Conservation (phyloP, 2,888 invertebrate genomes). For the Rhogogaster chlorosoma region DNA sequence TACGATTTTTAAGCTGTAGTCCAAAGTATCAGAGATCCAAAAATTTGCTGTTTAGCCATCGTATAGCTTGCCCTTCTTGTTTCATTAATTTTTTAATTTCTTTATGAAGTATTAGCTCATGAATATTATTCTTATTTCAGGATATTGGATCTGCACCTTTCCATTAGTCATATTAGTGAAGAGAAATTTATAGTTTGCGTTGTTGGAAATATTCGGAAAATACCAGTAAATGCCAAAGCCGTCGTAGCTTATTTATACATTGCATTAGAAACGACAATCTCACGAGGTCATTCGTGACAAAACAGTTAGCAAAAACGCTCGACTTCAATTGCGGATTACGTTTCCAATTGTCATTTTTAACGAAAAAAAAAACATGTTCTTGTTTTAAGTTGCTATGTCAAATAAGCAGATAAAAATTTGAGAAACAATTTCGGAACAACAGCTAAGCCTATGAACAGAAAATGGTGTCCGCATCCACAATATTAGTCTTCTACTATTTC, state of each 20-base stretch:
- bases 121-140: background rate
- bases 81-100: too few species aligned
- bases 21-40: too few species aligned
- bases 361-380: background rate
- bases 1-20: too few species aligned
- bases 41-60: too few species aligned
- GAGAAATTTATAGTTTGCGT: background rate
- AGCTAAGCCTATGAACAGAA: background rate
- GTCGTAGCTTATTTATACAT: background rate
- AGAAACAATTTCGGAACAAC: background rate
- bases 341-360: background rate
- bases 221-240: too few species aligned
- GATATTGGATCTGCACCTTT: background rate
- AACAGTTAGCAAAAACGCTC: background rate
- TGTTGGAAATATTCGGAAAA: too few species aligned
- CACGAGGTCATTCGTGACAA: background rate
- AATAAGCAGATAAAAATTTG: background rate
- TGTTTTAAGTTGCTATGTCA: background rate
- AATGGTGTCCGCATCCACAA: background rate
- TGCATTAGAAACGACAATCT: background rate
- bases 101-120: too few species aligned
- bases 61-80: too few species aligned
- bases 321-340: background rate
- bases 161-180: background rate
- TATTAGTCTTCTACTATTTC: background rate